A percentile compares a stretch with the other conserved stretches of the same genome.
phyloP scores from a whole-genome alignment of 1,140 invertebrate genomes.

The Pachyrhynchus sulphureomaculatus region DNA sequence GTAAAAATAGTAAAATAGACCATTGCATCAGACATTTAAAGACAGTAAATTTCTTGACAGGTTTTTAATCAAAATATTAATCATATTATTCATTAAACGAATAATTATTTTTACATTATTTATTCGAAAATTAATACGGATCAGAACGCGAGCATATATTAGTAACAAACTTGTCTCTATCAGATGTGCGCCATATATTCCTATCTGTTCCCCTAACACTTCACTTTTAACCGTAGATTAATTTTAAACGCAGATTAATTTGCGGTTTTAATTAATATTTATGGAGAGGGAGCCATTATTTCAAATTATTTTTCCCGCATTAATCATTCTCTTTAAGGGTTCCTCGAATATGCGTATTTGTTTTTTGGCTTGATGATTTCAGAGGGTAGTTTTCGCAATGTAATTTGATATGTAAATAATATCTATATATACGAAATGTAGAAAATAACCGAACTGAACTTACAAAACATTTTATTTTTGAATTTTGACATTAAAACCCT shows the following conservation, averaged over 20 bases:
- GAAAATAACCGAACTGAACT: too few relatives aligned
- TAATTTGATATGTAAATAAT: too few relatives aligned
- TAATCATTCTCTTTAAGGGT: conserved; percentile 18
- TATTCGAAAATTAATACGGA: conserved; percentile 13
- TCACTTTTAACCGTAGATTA: conserved; percentile 12
- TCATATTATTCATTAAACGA: conserved; percentile 3
- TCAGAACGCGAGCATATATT: neutral
- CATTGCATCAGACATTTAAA: too few relatives aligned
- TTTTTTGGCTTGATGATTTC: neutral
- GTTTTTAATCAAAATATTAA: too few relatives aligned
- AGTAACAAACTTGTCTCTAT: conserved; percentile 17
- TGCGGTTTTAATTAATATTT: conserved; percentile 30
- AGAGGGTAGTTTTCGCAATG: neutral
- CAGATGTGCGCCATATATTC: conserved; percentile 21
- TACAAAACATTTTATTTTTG: too few relatives aligned
- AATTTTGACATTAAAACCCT: too few relatives aligned
- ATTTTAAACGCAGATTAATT: conserved; percentile 27
- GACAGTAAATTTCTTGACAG: too few relatives aligned
- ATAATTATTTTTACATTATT: conserved; percentile 11
- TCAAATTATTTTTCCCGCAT: conserved; percentile 28
- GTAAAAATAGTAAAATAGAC: too few relatives aligned
- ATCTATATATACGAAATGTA: too few relatives aligned
- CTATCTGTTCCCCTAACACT: conserved; percentile 1
- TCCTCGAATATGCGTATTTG: conserved; percentile 20
- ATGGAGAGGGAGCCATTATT: conserved; percentile 27